Evolutionary conservation across 1,140 invertebrate species (phyloP).

Genomic region (Gonatopus flavifemur): DNA sequence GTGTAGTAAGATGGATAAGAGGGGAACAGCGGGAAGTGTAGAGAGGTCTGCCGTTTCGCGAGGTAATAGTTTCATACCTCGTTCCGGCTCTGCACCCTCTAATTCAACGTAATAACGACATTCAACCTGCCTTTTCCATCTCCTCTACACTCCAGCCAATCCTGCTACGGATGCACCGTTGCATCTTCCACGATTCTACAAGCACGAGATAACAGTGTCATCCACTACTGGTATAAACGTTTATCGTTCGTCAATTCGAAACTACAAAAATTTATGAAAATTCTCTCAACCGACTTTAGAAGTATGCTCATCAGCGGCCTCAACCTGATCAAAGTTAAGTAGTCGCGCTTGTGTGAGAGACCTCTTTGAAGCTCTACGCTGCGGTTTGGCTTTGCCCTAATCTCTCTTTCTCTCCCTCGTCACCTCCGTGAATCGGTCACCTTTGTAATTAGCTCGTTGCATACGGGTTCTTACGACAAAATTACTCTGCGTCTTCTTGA

Average conservation of each 20-base stretch:
- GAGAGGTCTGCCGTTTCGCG: constrained; percentile 47
- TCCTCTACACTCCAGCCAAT: constrained; percentile 25
- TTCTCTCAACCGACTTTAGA: constrained; percentile 2
- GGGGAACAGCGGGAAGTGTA: constrained; percentile 16
- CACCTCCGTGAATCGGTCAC: constrained; percentile 25
- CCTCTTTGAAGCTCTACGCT: constrained; percentile 51
- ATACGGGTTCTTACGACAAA: constrained; percentile 10
- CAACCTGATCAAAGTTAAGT: constrained; percentile 58
- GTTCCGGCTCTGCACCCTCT: constrained; percentile 59
- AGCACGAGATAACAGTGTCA: constrained; percentile 30
- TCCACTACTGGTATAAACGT: neutral
- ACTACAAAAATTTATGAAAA: constrained; percentile 4
- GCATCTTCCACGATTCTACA: too few species aligned
- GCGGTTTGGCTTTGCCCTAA: constrained; percentile 52
- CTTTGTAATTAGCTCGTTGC: constrained; percentile 47
- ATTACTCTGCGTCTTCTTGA: neutral
- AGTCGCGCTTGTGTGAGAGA: constrained; percentile 50
- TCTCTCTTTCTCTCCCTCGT: constrained; percentile 25
- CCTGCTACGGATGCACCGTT: constrained; percentile 26
- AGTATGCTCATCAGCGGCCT: constrained; percentile 47
- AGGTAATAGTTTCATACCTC: constrained; percentile 61
- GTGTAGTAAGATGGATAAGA: constrained; percentile 3
- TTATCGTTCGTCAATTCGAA: neutral
- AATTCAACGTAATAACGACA: constrained; percentile 60
- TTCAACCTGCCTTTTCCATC: constrained; percentile 54